A percentile compares a stretch with the other conserved stretches of the same genome.
Conservation (phyloP, 2,113 vertebrate genomes). For the Pangasianodon hypophthalmus region DNA sequence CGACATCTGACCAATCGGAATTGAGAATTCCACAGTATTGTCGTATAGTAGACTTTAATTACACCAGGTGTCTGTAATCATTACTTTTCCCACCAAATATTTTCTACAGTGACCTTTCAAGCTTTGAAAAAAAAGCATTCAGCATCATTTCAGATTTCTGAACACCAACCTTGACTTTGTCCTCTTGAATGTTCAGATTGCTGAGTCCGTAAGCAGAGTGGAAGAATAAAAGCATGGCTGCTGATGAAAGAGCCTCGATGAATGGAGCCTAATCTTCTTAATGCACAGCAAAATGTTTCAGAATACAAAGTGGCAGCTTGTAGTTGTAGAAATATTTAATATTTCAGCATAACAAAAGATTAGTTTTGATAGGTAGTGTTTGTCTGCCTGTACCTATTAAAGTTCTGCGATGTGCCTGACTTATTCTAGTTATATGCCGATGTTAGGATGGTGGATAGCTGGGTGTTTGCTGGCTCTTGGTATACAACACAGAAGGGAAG, state of each 20-base stretch:
- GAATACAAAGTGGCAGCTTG: conserved; percentile 2
- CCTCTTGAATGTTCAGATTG: conserved; percentile 2
- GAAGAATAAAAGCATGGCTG: neutral
- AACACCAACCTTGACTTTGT: neutral
- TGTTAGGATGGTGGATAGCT: neutral
- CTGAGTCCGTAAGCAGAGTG: neutral
- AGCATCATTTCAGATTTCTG: neutral
- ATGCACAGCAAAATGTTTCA: conserved; percentile 1
- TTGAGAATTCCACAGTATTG: neutral
- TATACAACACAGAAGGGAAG: neutral
- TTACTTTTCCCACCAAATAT: neutral
- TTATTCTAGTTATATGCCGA: neutral
- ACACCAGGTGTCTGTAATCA: neutral
- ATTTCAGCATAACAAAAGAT: conserved; percentile 1
- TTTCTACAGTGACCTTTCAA: neutral
- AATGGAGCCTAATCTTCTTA: conserved; percentile 10
- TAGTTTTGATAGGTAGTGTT: neutral
- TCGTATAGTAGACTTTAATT: neutral
- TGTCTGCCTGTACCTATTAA: neutral
- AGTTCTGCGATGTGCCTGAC: neutral
- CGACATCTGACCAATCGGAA: neutral
- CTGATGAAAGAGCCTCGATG: conserved; percentile 25
- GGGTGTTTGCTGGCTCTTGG: neutral
- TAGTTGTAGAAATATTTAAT: conserved; percentile 22
- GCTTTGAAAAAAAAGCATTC: neutral